Percentiles rank a stretch among this genome's conserved stretches.
Evolutionary conservation across 2,797 vertebrate genomes (phyloP).

Genomic region (Meda fulgida): DNA sequence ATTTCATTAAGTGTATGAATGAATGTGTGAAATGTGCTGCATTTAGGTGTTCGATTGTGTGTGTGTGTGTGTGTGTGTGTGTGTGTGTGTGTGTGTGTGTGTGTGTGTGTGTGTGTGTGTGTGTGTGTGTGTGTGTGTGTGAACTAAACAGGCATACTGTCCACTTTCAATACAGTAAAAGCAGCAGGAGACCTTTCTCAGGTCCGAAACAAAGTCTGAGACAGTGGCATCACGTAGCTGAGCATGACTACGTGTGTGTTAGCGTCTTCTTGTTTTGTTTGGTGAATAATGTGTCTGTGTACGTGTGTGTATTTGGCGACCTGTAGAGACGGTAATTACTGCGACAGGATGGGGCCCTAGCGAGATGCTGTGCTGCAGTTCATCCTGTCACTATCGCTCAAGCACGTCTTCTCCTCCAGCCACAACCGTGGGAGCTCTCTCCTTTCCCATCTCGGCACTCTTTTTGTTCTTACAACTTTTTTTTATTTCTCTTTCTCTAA

Average conservation of each 20-base stretch:
- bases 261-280: slow-evolving; percentile 15
- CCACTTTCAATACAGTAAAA: slow-evolving; percentile 2
- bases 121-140: background rate
- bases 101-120: background rate
- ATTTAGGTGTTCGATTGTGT: background rate
- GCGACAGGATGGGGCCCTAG: slow-evolving; percentile 64
- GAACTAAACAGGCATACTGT: background rate
- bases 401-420: slow-evolving; percentile 33
- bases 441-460: background rate
- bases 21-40: background rate
- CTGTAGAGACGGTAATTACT: slow-evolving; percentile 68
- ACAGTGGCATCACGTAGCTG: background rate
- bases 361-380: slow-evolving; percentile 56
- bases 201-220: background rate
- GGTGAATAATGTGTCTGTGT: slow-evolving; percentile 34
- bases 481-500: slow-evolving; percentile 45
- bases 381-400: slow-evolving; percentile 64
- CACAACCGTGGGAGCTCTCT: slow-evolving; percentile 10
- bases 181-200: background rate
- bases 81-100: background rate
- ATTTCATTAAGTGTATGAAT: slow-evolving; percentile 17
- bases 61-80: background rate
- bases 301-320: slow-evolving; percentile 46
- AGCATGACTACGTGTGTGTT: slow-evolving; percentile 28
- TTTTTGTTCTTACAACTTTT: background rate